Evolutionary conservation across 2,888 invertebrate species (phyloP), one percentile per base, ranked within the genome.

Genomic region (Sycophila texana): DNA sequence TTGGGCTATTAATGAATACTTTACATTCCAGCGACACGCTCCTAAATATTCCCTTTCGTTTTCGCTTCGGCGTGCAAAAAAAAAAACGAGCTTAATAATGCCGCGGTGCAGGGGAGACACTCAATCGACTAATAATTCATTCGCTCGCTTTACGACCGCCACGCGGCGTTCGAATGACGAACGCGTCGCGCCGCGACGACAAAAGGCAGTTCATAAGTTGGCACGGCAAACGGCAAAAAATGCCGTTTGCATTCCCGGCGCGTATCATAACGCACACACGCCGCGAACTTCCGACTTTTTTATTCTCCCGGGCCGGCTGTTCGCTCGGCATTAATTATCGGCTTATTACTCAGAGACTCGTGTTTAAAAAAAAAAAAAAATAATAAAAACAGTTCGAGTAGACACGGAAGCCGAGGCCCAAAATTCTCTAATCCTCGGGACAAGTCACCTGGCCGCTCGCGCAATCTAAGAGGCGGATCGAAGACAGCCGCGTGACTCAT

Each of bases 301-400:
- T 51, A 55, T 68, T 68, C 14, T 65, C 20, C 39, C 55, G 12
- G 12, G 30, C 39, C 51, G 39, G 39, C 20, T 55, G 63, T 70
- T 63, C 76, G 26, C 57, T 68, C 49, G 65, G 77, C 65, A 77
- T 77, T 77, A 77, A 77, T 77, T 77, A 66, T 77, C 65, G 47
- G 30, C 18, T 16, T 63, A 12, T 49, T 57, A 39, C n/a, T 67
- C 63, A n/a, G 55, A 2, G 30, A 39, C 39, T 7, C 10, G 20
- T 30, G 14, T n/a, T 16, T 10, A 47, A 51, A 49, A 57, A 47
- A 57, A 55, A 72, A 39, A 61, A 66, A 57, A 1, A 22, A 0
- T 13, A 47, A 63, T 47, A 63, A 63, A 47, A 47, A 30, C 18
- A 10, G 7, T 13, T 20, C n/a, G n/a, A n/a, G n/a, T n/a, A n/a